Evolutionary conservation across 2,888 invertebrate species (phyloP), one percentile per base, ranked within the genome.

Genomic region (Caenorhabditis sp.): DNA sequence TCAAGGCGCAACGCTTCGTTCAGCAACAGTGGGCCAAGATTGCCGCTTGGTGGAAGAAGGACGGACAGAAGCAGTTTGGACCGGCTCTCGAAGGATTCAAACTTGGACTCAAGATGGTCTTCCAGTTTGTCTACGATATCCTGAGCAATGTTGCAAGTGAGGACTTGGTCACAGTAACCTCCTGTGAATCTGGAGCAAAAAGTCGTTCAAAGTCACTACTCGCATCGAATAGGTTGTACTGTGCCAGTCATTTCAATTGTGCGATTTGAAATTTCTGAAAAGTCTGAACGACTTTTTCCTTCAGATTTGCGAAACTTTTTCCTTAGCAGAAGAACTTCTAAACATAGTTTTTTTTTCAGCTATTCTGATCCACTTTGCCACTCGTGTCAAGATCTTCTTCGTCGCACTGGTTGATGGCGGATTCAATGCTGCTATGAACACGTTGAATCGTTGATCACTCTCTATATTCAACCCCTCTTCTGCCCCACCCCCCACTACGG

Each of bases 41-140:
- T 12, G 19, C 14, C 10, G 73, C 76, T 8, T 87, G 86, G 86
- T 87, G 85, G 68, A 80, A 85, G 31, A 80, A 79, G 51, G 66
- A 74, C 26, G 86, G 86, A 22, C 41, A 87, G 56, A 85, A 85
- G 47, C 38, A 47, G 19, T 54, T 86, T 51, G 86, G 84, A 49
- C 68, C 51, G 26, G 41, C 69, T 38, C 49, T 84, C 7, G 82
- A 84, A 3, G 70, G 72, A 49, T 49, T 84, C 70, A 22, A 73
- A 24, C 44, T 79, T 47, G 86, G 70, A 47, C n/a, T 76, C 6
- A 64, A 75, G 44, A 84, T 87, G 66, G 76, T 80, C 24, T 74
- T 44, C 59, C 79, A 85, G n/a, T 61, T 83, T 24, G 79, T 80
- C 61, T 61, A 38, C 28, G 86, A 86, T 74, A 54, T 82, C 28